Conservation (phyloP, 2,113 vertebrate species). For the Perccottus glenii region DNA sequence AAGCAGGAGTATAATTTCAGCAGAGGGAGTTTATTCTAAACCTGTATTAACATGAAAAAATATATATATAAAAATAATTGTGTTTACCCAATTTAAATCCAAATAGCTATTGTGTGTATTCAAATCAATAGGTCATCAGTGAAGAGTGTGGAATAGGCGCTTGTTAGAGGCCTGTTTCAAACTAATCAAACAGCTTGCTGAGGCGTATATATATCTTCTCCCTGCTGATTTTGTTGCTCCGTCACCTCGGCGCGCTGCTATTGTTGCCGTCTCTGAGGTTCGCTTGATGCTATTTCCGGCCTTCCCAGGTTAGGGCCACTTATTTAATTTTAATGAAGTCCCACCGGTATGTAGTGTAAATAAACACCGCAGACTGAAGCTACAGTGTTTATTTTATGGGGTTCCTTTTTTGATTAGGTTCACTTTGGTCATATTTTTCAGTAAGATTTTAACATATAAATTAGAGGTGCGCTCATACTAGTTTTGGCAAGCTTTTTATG, state of each 20-base stretch:
- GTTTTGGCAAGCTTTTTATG: not conserved
- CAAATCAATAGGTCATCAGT: slow-evolving; percentile 22
- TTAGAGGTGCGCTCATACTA: not conserved
- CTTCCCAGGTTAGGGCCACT: slow-evolving; percentile 53
- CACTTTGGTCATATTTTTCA: not conserved
- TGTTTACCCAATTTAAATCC: slow-evolving; percentile 3
- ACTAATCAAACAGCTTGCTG: slow-evolving; percentile 25
- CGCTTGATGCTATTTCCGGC: slow-evolving; percentile 60
- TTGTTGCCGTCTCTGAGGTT: slow-evolving; percentile 33
- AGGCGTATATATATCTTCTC: slow-evolving; percentile 15
- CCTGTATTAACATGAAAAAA: not conserved
- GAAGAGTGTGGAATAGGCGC: slow-evolving; percentile 1
- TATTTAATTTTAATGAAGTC: slow-evolving; percentile 73
- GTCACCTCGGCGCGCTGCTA: slow-evolving; percentile 28
- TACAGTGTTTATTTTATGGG: slow-evolving; percentile 5
- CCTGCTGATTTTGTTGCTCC: slow-evolving; percentile 28
- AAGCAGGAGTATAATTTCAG: not conserved
- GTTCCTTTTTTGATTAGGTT: slow-evolving; percentile 6
- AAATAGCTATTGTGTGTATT: slow-evolving; percentile 8
- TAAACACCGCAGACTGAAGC: slow-evolving; percentile 31
- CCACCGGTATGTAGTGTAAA: slow-evolving; percentile 57
- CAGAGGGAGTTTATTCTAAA: not conserved
- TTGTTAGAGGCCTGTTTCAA: slow-evolving; percentile 27
- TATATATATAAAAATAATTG: not conserved
- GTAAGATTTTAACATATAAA: slow-evolving; percentile 7